Conservation (phyloP, 2,113 vertebrate species). For the Etia nguti region DNA sequence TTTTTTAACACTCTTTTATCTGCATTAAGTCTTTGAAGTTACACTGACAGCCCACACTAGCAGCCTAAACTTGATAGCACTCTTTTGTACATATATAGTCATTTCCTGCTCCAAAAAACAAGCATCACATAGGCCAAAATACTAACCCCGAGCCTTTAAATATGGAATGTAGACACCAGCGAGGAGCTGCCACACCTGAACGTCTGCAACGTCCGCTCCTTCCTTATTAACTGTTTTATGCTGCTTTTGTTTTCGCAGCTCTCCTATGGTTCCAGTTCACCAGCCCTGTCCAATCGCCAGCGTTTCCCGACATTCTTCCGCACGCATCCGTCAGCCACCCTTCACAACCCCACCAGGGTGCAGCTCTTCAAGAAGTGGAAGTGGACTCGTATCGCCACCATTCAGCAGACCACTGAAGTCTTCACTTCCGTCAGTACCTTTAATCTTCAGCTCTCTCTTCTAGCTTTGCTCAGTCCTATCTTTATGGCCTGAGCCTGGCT, state of each 20-base stretch:
- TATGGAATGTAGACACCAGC: fast-evolving
- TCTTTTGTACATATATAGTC: neutral
- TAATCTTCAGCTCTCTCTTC: neutral
- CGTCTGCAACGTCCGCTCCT: no score
- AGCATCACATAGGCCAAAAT: neutral
- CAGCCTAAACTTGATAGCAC: neutral
- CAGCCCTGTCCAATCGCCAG: conserved; percentile 89
- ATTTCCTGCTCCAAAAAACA: fast-evolving
- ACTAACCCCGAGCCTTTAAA: neutral
- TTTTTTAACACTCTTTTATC: neutral
- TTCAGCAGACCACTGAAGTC: conserved; percentile 95
- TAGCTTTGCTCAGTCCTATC: neutral
- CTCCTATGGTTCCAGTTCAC: conserved; percentile 92
- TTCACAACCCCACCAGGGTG: conserved; percentile 92
- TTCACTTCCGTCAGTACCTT: conserved; percentile 87
- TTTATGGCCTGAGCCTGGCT: neutral
- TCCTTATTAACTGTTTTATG: neutral
- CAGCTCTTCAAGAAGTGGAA: conserved; percentile 94
- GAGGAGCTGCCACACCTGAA: neutral
- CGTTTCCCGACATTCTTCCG: conserved; percentile 94
- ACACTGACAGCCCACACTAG: neutral
- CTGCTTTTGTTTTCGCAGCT: conserved; percentile 67
- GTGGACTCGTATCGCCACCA: conserved; percentile 96
- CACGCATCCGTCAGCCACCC: conserved; percentile 89
- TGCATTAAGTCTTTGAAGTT: neutral